Evolutionary conservation across 2,797 vertebrate species (phyloP).

Genomic region (Lagocephalus sceleratus): DNA sequence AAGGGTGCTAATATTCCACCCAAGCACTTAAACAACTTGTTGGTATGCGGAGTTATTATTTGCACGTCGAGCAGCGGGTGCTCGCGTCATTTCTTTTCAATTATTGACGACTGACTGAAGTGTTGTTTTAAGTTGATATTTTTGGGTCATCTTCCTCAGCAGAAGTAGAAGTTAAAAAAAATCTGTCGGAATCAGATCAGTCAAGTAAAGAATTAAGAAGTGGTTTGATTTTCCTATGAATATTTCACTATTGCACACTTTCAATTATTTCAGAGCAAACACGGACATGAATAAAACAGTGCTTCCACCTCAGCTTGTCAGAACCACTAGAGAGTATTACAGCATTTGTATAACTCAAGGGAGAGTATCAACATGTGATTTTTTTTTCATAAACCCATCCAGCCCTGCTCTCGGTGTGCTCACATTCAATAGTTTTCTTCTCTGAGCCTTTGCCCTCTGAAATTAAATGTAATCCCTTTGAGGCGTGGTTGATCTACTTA

Average conservation of each 20-base stretch:
- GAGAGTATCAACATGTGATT: conserved; percentile 1
- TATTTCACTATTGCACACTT: conserved; percentile 12
- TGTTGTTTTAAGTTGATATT: conserved; percentile 11
- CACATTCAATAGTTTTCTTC: conserved; percentile 19
- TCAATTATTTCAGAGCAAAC: neutral
- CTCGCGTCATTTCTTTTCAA: conserved; percentile 34
- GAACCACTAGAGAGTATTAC: no score
- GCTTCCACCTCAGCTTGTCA: no score
- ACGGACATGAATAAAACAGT: neutral
- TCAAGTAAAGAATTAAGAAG: neutral
- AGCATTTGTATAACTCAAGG: neutral
- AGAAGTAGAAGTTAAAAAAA: conserved; percentile 12
- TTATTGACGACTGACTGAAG: conserved; percentile 44
- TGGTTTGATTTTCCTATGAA: conserved; percentile 6
- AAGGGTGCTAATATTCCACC: conserved; percentile 22
- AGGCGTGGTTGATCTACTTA: conserved; percentile 69
- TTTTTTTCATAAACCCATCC: neutral
- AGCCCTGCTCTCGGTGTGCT: conserved; percentile 29
- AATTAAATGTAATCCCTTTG: conserved; percentile 67
- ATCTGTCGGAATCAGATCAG: conserved; percentile 13
- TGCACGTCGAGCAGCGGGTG: conserved; percentile 23
- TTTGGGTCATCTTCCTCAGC: conserved; percentile 32
- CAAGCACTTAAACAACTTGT: conserved; percentile 22
- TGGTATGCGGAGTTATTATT: conserved; percentile 21
- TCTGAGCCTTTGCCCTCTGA: conserved; percentile 34